These are phyloP conservation scores for Cyanistes caeruleus DNA, from an alignment of 2,113 vertebrate genomes.

Conservation along the genomic window DNA sequence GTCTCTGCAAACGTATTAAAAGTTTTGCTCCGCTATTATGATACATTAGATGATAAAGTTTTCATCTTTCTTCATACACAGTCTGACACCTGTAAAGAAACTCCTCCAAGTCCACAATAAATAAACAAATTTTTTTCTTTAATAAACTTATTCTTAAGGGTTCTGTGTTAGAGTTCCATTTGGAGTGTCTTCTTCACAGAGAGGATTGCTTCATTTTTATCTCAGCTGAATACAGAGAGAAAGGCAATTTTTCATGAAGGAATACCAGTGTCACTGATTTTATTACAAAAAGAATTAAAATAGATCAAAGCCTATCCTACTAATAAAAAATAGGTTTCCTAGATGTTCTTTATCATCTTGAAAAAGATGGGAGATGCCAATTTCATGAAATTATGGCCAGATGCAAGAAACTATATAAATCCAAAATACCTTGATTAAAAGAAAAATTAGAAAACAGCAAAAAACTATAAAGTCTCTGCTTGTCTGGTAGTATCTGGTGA, in stretches of 20 bases:
- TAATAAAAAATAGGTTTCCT: background rate
- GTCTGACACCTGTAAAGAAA: background rate
- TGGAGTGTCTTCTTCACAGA: background rate
- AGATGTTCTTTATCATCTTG: background rate
- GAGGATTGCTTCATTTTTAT: background rate
- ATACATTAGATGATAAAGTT: background rate
- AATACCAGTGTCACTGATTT: background rate
- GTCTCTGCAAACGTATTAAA: background rate
- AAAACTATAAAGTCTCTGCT: background rate
- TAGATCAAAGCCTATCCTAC: background rate
- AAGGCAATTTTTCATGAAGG: background rate
- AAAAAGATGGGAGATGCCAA: background rate
- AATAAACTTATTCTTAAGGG: background rate
- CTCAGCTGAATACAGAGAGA: background rate
- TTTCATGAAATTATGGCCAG: background rate
- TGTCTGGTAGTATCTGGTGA: background rate
- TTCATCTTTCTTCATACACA: background rate
- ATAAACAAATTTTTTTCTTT: background rate
- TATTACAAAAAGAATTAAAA: background rate
- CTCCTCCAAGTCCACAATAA: background rate
- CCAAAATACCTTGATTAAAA: background rate
- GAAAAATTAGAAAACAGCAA: background rate
- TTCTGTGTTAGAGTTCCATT: background rate
- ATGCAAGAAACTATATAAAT: background rate
- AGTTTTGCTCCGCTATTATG: background rate